These are phyloP conservation scores for Pipistrellus nathusii DNA, from an alignment of 2,797 vertebrate genomes.

Conservation along the genomic window DNA sequence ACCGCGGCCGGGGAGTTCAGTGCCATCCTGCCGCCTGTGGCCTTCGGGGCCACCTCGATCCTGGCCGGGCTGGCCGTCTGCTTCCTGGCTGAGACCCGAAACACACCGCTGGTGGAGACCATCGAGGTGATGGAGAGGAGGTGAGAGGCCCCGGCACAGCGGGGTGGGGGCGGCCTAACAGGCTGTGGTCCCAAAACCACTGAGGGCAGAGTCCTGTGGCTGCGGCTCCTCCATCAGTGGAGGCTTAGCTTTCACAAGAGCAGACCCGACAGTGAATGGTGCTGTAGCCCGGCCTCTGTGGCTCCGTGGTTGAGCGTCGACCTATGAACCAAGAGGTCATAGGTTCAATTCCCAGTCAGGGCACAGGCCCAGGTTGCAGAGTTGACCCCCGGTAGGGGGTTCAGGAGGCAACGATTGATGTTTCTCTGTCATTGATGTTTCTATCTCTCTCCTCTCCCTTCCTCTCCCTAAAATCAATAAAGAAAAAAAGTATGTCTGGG, in stretches of 20 bases:
- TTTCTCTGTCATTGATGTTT: not conserved
- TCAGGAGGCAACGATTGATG: not conserved
- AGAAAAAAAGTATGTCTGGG: not conserved
- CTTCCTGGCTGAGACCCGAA: conserved; percentile 92
- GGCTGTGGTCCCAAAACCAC: fast-evolving
- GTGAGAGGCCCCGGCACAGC: conserved; percentile 74
- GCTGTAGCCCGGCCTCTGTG: fast-evolving
- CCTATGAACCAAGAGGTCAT: not conserved
- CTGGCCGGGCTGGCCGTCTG: conserved; percentile 88
- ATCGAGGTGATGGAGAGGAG: conserved; percentile 91
- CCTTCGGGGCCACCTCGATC: conserved; percentile 90
- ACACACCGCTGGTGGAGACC: conserved; percentile 90
- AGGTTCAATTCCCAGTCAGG: not conserved
- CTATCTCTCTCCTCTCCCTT: not conserved
- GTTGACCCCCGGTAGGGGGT: not conserved
- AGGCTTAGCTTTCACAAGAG: not conserved
- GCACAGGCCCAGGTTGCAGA: not conserved
- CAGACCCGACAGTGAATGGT: not conserved
- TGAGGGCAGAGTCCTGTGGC: fast-evolving
- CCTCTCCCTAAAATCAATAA: not conserved
- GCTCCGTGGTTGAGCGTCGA: not conserved
- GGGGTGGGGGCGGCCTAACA: fast-evolving
- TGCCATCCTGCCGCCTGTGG: conserved; percentile 88
- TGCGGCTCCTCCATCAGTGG: not conserved
- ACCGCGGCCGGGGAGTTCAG: conserved; percentile 86